A percentile compares a stretch with the other conserved stretches of the same genome.
These are phyloP conservation scores for Coelopa pilipes DNA, from an alignment of 2,888 invertebrate species.

Conservation along the genomic window DNA sequence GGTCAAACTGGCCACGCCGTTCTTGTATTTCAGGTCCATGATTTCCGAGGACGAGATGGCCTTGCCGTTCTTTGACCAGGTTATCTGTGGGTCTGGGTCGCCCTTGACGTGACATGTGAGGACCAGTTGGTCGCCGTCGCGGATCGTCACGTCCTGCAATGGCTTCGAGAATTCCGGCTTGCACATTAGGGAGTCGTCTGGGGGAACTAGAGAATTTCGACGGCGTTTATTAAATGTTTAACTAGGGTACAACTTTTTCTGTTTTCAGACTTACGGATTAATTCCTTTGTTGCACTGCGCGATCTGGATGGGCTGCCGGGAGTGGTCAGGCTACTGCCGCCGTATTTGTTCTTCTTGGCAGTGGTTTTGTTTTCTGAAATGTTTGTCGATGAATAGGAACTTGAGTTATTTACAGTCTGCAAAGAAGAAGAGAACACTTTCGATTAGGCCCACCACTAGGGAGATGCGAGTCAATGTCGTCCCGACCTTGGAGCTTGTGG, in stretches of 20 bases:
- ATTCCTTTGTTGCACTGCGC: constrained; percentile 88
- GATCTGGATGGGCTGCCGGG: constrained; percentile 88
- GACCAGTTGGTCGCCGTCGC: constrained; percentile 88
- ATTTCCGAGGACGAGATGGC: constrained; percentile 80
- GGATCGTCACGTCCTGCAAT: constrained; percentile 78
- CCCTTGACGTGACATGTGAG: constrained; percentile 87
- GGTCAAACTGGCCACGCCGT: constrained; percentile 84
- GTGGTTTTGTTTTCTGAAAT: constrained; percentile 50
- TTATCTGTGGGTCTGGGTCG: constrained; percentile 91
- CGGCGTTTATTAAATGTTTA: constrained; percentile 47
- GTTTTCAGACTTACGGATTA: constrained; percentile 70
- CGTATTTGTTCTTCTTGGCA: constrained; percentile 73
- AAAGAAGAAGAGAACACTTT: neutral
- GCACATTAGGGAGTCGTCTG: constrained; percentile 88
- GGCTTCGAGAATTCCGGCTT: constrained; percentile 85
- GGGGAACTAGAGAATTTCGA: constrained; percentile 80
- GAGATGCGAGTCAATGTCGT: neutral
- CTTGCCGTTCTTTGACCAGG: constrained; percentile 90
- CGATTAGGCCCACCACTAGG: neutral
- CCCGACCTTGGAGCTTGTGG: constrained; percentile 53
- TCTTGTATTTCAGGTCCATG: constrained; percentile 91
- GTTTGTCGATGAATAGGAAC: constrained; percentile 55
- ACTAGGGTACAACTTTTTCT: too few species aligned
- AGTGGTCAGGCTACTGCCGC: constrained; percentile 70
- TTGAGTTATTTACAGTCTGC: constrained; percentile 53